Evolutionary conservation across 1,140 invertebrate genomes (phyloP), one percentile per base, ranked within the genome.

Genomic region (Cyphomyrmex costatus): DNA sequence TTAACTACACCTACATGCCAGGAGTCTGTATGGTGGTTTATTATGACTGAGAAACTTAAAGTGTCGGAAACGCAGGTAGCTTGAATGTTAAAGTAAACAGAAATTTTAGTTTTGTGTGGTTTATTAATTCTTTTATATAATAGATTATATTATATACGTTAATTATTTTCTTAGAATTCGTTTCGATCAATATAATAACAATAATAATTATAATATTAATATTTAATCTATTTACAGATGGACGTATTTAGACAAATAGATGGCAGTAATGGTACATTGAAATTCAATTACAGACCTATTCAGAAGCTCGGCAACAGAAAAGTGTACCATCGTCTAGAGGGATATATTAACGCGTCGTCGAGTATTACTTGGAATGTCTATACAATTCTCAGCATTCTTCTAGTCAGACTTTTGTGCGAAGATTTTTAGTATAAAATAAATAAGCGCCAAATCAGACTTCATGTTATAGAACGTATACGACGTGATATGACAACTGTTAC

Each of bases 1-100:
- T 93, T 98, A 56, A 98, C 97, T 1, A 98, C 97, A 6, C 97
- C 97, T 1, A 94, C 93, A 1, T 98, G 97, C 88, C 96, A 96
- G 60, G 97, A 98, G 92, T 95, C 96, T 27, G 97, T 98, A 2
- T 96, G 96, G 2, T 98, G 97, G 97, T 97, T 97, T 7, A 95
- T 98, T 3, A 96, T 98, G 77, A 95, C 96, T 1, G 93, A 96
- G 53, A 96, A 96, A 58, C 92, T 96, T 30, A 94, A 95, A 0
- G 95, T 98, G 49, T 96, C 96, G 0, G 90, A 95, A 51, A 88
- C 94, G 12, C 96, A 97, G 95, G 96, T 97, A 88, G 86, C 83
- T 60, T 10, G 66, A 51, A 30, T 21, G 19, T 60, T 60, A 60
- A 42, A 76, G 12, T 60, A 1, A 6, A 42, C 3, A 42, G 10